These are phyloP conservation scores for Entomyzon cyanotis DNA, from an alignment of 2,113 vertebrate genomes.

Conservation along the genomic window DNA sequence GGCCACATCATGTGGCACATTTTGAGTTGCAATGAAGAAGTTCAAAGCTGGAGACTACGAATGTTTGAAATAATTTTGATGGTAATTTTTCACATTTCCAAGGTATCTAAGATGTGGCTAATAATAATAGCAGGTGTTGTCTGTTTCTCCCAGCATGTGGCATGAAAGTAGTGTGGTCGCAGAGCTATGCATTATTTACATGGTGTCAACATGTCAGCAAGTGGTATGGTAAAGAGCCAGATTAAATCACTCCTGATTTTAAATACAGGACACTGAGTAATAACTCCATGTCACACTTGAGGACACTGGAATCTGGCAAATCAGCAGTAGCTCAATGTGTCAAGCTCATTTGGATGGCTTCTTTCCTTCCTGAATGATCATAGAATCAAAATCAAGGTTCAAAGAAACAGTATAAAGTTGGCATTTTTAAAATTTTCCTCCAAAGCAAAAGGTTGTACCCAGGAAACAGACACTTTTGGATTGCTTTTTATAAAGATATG, in stretches of 20 bases:
- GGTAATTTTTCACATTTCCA: neutral
- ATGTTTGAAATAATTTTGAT: neutral
- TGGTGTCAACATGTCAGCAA: constrained; percentile 26
- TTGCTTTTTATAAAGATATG: neutral
- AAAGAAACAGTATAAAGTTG: neutral
- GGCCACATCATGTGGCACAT: too few species aligned
- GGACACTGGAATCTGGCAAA: constrained; percentile 26
- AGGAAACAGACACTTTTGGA: neutral
- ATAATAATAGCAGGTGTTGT: constrained; percentile 8
- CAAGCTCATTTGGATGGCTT: neutral
- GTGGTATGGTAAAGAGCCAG: constrained; percentile 23
- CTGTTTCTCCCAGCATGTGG: neutral
- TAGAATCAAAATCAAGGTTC: neutral
- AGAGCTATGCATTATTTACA: constrained; percentile 41
- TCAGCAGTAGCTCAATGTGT: neutral
- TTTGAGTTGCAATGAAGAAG: neutral
- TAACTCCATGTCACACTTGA: neutral
- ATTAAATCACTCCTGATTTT: constrained; percentile 29
- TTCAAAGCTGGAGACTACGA: neutral
- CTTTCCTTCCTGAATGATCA: neutral
- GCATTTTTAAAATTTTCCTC: neutral
- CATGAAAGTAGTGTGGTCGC: neutral
- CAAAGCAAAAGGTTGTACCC: neutral
- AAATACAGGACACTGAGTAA: constrained; percentile 31
- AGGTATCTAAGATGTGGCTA: neutral